Percentiles rank a stretch among this genome's conserved stretches.
phyloP scores from a whole-genome alignment of 2,888 invertebrate species.

The Apotomis capreana region DNA sequence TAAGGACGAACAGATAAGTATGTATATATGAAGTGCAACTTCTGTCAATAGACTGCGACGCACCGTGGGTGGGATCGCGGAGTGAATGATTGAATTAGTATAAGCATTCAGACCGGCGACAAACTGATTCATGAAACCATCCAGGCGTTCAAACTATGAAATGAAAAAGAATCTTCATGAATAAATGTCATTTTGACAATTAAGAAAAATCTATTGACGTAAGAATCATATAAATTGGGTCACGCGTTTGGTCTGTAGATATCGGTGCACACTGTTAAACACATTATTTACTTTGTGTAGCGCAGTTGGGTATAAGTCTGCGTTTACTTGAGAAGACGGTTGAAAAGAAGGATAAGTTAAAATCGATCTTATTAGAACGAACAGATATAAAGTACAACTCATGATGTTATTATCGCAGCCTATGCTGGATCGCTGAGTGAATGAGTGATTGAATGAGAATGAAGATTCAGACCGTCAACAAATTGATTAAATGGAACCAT shows the following conservation, averaged over 20 bases:
- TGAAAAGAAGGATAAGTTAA: too few species aligned
- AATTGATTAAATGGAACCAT: constrained; percentile 48
- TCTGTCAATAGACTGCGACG: constrained; percentile 10
- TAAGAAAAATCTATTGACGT: too few species aligned
- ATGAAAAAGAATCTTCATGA: too few species aligned
- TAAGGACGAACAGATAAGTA: not conserved
- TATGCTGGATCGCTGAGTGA: constrained; percentile 49
- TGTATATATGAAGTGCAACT: not conserved
- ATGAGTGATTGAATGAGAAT: constrained; percentile 42
- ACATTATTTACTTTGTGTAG: too few species aligned
- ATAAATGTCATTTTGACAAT: too few species aligned
- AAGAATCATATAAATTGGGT: too few species aligned
- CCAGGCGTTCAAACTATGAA: too few species aligned
- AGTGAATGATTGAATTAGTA: constrained; percentile 41
- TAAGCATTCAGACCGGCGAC: constrained; percentile 33
- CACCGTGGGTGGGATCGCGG: constrained; percentile 48
- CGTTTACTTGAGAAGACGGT: too few species aligned
- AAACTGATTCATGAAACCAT: constrained; percentile 47
- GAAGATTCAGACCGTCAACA: constrained; percentile 32
- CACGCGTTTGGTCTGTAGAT: too few species aligned
- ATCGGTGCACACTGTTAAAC: too few species aligned
- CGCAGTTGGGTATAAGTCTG: too few species aligned
- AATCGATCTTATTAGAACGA: not conserved
- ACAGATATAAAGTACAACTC: constrained; percentile 3
- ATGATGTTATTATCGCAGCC: constrained; percentile 30